These are phyloP conservation scores for Drosophila kepulauana DNA, from an alignment of 1,140 invertebrate species.

Conservation along the genomic window DNA sequence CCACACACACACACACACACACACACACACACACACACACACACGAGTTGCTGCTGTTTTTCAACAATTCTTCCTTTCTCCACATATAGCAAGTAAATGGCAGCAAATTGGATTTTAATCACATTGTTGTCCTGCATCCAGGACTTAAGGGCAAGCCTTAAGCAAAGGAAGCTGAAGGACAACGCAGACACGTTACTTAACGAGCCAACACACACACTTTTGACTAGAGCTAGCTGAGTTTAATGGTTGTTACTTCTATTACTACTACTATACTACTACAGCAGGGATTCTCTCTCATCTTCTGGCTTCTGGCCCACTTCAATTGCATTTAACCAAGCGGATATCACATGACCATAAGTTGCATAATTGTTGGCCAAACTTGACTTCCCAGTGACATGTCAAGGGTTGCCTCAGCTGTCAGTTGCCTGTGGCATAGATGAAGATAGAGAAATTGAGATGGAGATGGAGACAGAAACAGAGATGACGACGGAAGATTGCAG, in stretches of 20 bases:
- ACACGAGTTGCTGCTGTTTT: slow-evolving; percentile 37
- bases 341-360: slow-evolving; percentile 5
- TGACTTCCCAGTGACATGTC: background rate
- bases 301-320: background rate
- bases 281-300: background rate
- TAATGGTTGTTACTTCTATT: background rate
- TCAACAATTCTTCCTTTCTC: slow-evolving; percentile 48
- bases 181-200: slow-evolving; percentile 2
- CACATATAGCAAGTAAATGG: slow-evolving; percentile 59
- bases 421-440: background rate
- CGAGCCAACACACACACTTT: slow-evolving; percentile 1
- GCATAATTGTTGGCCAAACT: slow-evolving; percentile 1
- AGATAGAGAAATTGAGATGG: background rate
- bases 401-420: background rate
- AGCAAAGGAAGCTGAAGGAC: background rate
- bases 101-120: slow-evolving; percentile 81
- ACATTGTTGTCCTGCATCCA: slow-evolving; percentile 67
- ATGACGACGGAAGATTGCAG: too few relatives aligned
- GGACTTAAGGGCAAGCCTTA: slow-evolving; percentile 19
- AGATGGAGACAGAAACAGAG: too few relatives aligned
- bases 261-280: too few relatives aligned
- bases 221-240: background rate
- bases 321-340: slow-evolving; percentile 11
- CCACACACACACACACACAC: background rate
- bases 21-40: slow-evolving; percentile 1